A percentile compares a stretch with the other conserved stretches of the same genome.
Conservation (phyloP, 2,797 vertebrate genomes). For the Myiotriccus ornatus region DNA sequence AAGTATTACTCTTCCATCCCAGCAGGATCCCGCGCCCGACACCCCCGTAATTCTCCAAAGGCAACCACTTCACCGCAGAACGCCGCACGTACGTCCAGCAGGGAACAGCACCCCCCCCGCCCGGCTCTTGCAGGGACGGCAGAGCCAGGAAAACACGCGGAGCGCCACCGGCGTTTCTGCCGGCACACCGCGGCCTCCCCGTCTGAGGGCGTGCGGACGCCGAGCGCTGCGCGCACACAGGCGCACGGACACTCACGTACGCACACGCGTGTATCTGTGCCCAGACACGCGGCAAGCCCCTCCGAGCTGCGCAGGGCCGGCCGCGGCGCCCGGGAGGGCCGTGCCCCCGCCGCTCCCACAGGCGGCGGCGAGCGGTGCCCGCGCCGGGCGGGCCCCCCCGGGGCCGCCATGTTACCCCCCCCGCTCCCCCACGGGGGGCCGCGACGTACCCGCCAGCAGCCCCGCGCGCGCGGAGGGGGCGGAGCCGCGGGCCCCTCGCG, state of each 20-base stretch:
- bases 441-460: background rate
- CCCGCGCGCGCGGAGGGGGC: background rate
- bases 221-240: no score
- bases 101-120: background rate
- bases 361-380: background rate
- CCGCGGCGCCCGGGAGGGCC: background rate
- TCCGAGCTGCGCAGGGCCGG: fast-evolving
- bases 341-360: no score
- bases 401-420: background rate
- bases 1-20: no score
- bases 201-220: background rate
- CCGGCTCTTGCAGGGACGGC: background rate
- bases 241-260: background rate
- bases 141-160: background rate
- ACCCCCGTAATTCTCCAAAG: fast-evolving
- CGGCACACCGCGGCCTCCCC: fast-evolving
- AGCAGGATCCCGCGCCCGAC: background rate
- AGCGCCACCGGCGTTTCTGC: fast-evolving
- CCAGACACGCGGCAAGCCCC: background rate
- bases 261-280: fast-evolving
- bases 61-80: background rate
- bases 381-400: background rate
- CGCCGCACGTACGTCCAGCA: fast-evolving
- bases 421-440: no score
- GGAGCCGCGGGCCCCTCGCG: background rate